Percentiles rank a stretch among this genome's conserved stretches.
Conservation (phyloP, 2,888 invertebrate genomes). For the Melinopterus prodromus region DNA sequence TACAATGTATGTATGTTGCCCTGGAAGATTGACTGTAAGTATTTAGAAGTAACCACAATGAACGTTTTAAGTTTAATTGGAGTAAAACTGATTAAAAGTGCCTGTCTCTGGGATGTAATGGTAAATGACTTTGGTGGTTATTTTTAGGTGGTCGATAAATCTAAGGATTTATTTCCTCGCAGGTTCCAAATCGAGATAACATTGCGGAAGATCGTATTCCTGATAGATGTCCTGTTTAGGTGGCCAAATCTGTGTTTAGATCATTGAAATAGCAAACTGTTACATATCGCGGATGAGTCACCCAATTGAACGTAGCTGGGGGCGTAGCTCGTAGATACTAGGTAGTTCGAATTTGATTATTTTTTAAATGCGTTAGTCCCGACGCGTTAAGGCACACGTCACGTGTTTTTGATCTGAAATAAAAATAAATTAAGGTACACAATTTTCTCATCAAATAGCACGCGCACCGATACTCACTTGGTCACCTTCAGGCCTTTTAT, state of each 20-base stretch:
- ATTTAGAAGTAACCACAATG: not conserved
- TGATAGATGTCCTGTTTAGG: not conserved
- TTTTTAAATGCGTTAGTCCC: not conserved
- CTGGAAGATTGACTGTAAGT: not conserved
- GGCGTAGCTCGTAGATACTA: not conserved
- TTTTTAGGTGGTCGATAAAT: not conserved
- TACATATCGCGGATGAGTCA: not conserved
- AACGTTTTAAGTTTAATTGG: not conserved
- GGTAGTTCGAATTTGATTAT: not conserved
- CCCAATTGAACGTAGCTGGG: not conserved
- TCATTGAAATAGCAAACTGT: not conserved
- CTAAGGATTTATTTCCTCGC: not conserved
- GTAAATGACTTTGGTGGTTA: not conserved
- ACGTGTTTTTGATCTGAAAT: not conserved
- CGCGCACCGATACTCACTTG: not conserved
- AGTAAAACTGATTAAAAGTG: not conserved
- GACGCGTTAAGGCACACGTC: not conserved
- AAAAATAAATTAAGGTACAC: conserved; percentile 4
- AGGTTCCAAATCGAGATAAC: no score
- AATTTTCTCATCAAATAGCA: not conserved
- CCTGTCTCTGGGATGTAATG: not conserved
- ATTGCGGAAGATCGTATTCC: no score
- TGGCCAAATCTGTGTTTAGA: not conserved
- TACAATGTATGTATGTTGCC: not conserved
- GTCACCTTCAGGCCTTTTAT: not conserved